A percentile compares a stretch with the other conserved stretches of the same genome.
These are phyloP conservation scores for Margaritifera margaritifera DNA, from an alignment of 2,888 invertebrate genomes.

Conservation along the genomic window DNA sequence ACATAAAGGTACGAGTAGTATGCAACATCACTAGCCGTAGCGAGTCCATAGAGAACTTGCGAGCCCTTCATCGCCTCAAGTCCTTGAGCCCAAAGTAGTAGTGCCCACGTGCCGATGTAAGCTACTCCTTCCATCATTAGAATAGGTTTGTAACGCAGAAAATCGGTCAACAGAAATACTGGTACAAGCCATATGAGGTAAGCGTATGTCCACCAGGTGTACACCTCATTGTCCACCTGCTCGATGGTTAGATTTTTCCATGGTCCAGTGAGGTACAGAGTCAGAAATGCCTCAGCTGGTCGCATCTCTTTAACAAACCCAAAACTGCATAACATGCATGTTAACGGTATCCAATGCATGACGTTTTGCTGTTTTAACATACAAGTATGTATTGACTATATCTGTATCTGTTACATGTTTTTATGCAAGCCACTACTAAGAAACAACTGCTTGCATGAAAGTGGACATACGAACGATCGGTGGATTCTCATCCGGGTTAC, in stretches of 20 bases:
- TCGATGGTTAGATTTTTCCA: conserved; percentile 25
- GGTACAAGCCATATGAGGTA: conserved; percentile 82
- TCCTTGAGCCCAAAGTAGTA: conserved; percentile 84
- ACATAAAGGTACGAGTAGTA: conserved; percentile 96
- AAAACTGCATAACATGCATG: conserved; percentile 13
- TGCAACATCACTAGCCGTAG: conserved; percentile 91
- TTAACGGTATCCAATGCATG: conserved; percentile 18
- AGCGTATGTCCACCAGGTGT: conserved; percentile 90
- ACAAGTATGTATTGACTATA: too few species aligned
- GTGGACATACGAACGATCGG: too few species aligned
- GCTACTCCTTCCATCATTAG: conserved; percentile 86
- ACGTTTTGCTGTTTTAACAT: not conserved
- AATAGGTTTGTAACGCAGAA: conserved; percentile 88
- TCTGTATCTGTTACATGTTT: too few species aligned
- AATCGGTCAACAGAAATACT: conserved; percentile 87
- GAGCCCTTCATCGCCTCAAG: conserved; percentile 81
- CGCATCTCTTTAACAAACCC: conserved; percentile 25
- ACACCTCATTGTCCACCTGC: conserved; percentile 77
- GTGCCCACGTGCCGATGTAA: conserved; percentile 83
- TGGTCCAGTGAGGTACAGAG: conserved; percentile 19
- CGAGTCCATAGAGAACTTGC: conserved; percentile 87
- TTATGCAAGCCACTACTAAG: too few species aligned
- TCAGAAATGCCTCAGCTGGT: conserved; percentile 25
- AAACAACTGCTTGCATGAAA: too few species aligned
- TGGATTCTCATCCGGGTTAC: too few species aligned